Base-by-base conservation (phyloP, 1,140 invertebrate species). In the Anadara kagoshimensis region DNA sequence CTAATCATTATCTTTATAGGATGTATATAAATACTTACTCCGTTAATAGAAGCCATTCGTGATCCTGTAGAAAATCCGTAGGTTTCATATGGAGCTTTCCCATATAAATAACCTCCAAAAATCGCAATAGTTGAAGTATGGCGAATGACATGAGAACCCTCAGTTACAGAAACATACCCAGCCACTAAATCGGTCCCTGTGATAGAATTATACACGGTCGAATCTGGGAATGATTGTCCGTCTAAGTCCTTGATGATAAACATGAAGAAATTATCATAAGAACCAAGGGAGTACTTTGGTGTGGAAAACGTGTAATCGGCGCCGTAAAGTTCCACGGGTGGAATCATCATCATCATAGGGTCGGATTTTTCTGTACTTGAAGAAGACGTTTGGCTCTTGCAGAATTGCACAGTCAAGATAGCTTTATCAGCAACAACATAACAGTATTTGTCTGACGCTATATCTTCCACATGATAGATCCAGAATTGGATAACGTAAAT, bases 181-280 rank as follows among this genome's bases (percentile, higher is more conserved):
- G 68, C 80, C 47, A 80, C 80, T 26, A 74, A 79, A 26, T 82
- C 78, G 18, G 78, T 82, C 44, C 80, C 80, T 3, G 75, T 22
- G 26, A 76, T 67, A 44, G 68, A 71, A 41, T 77, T 79, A n/a
- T 73, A 69, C 1, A 69, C 61, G 8, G 70, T 51, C 1, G 43
- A 49, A n/a, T 56, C 36, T 0, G 71, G 71, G 26, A 73, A 73
- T 0, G 63, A n/a, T 61, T 29, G n/a, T 5, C 71, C 71, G 44
- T 73, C 64, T 0, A 61, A 53, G 20, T 61, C 53, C 14, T 75
- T 49, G 26, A 78, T 59, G 18, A 62, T 58, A 36, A 83, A 66
- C 69, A 77, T 66, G 53, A 80, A 66, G 26, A 75, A 78, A 72
- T 79, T 78, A 54, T 44, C 77, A 54, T 77, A 82, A 8, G 76